Base-by-base conservation (phyloP, 2,797 vertebrate genomes). In the Falco columbarius region DNA sequence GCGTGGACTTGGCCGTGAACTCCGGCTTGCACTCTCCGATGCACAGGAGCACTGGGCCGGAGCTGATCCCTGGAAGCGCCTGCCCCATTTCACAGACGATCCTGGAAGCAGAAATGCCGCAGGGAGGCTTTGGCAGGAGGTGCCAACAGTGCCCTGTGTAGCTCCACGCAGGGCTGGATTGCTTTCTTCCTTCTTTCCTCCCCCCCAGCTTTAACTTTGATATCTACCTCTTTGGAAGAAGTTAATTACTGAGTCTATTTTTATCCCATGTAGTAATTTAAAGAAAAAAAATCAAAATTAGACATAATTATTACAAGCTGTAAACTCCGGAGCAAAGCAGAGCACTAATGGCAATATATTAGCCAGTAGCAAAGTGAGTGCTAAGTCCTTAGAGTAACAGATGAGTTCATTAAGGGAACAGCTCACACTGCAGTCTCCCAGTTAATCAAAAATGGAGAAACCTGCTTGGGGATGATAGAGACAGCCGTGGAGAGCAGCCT, bases 21-120 rank as follows among this genome's bases (percentile, higher is more conserved):
- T 99, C 99, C 0, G 99, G 99, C 84, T 98, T 98, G 98, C 99
- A 99, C 96, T 99, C 99, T 18, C 99, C 99, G 5, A 99, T 99
- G 61, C 99, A 99, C 92, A 99, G 98, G 93, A 99, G 99, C 77
- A 99, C 99, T 1, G 99, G 98, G 56, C 99, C 99, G 0, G 99
- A 98, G 77, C 96, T 97, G 74, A 97, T 99, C 62, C 98, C 98
- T 18, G 93, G 95, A 7, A 98, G 97, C 7, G 99, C 98, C 6
- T 98, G 98, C 23, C 99, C 98, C 99, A 99, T 99, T 97, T 99
- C 99, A 87, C 99, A 99, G 81, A 99, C 99, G 26, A 99, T 99
- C 98, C 99, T 99, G 92, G 32, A 96, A 95, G 97, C 29, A 97
- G 29, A 97, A 71, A 97, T 2, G 70, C 80, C n/a, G 8, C 49